These are phyloP conservation scores for Manacus vitellinus DNA, from an alignment of 2,113 vertebrate species.

Conservation along the genomic window DNA sequence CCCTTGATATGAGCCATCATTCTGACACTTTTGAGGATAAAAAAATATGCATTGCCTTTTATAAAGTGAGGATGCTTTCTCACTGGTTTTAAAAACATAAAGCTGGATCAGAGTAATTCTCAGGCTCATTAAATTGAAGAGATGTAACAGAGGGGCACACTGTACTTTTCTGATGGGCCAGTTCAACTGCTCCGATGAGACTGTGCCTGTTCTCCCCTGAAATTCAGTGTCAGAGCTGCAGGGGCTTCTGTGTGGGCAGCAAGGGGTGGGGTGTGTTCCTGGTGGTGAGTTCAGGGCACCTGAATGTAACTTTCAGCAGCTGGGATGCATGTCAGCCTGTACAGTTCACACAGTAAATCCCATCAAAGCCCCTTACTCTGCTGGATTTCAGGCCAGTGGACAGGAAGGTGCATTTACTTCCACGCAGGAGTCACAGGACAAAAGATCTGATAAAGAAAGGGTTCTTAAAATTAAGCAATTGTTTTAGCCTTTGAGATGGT, in stretches of 20 bases:
- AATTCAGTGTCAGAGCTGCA: not conserved
- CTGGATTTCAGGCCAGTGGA: not conserved
- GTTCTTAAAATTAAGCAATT: not conserved
- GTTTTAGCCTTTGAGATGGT: not conserved
- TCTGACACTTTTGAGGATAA: not conserved
- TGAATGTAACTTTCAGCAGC: not conserved
- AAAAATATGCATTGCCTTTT: not conserved
- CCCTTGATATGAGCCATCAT: not conserved
- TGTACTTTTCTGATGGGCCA: not conserved
- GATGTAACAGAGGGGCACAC: not conserved
- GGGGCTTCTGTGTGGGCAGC: not conserved
- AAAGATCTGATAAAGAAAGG: not conserved
- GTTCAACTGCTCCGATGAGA: not conserved
- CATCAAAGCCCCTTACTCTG: not conserved
- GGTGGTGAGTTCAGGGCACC: not conserved
- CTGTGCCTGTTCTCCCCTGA: not conserved
- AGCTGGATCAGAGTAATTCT: not conserved
- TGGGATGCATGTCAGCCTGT: not conserved
- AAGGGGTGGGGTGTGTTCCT: not conserved
- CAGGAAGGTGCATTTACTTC: not conserved
- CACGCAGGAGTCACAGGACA: not conserved
- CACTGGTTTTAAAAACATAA: not conserved
- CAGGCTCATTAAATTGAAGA: not conserved
- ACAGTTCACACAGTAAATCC: slow-evolving; percentile 13
- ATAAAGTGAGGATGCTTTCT: not conserved